Evolutionary conservation across 2,888 invertebrate genomes (phyloP).

Genomic region (Petrophora chlorosata): DNA sequence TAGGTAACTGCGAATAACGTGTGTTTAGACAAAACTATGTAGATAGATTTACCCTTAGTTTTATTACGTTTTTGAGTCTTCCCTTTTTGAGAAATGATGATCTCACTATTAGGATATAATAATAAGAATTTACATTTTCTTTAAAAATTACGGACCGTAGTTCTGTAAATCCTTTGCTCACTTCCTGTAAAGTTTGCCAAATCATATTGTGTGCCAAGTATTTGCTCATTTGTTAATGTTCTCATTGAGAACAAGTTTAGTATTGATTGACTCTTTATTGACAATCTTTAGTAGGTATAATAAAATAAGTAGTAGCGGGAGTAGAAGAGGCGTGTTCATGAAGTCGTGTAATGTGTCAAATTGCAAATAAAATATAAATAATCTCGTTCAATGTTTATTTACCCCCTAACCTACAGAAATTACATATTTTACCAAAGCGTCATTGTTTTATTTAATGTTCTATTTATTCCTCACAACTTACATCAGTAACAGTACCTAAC

Average conservation of each 20-base stretch:
- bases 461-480: no score
- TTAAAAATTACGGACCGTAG: constrained; percentile 4
- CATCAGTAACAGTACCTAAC: no score
- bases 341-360: constrained; percentile 2
- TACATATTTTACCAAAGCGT: background rate
- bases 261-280: background rate
- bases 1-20: background rate
- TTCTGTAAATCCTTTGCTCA: constrained; percentile 15
- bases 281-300: background rate
- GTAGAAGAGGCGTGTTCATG: no score
- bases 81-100: constrained; percentile 10
- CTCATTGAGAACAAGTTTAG: background rate
- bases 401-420: background rate
- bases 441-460: constrained; percentile 5
- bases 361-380: constrained; percentile 14
- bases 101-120: constrained; percentile 8
- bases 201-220: constrained; percentile 14
- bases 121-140: background rate
- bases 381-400: constrained; percentile 4
- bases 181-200: constrained; percentile 9
- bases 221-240: constrained; percentile 17
- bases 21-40: background rate
- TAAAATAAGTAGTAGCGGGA: no score
- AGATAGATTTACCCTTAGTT: constrained; percentile 1
- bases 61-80: constrained; percentile 9